Evolutionary conservation across 2,888 invertebrate genomes (phyloP).

Genomic region (Diarsia mendica): DNA sequence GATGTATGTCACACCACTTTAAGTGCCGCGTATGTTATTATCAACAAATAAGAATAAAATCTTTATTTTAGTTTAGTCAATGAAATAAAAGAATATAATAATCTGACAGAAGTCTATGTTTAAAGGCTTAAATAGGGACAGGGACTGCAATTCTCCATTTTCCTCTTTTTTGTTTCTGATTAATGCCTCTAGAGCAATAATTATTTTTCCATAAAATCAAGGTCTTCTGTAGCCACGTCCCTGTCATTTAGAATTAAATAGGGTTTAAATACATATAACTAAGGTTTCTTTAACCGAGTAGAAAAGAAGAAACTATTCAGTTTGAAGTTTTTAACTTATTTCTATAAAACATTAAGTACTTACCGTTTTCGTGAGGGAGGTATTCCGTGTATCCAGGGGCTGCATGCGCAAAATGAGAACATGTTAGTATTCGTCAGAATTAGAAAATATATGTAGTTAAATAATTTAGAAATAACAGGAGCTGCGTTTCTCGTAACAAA

Average conservation of each 20-base stretch:
- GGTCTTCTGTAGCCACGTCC: too few relatives aligned
- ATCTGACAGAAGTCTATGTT: not conserved
- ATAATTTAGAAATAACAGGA: too few relatives aligned
- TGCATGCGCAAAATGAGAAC: slow-evolving; percentile 20
- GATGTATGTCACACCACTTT: too few relatives aligned
- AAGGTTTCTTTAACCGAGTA: too few relatives aligned
- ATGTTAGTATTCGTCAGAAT: slow-evolving; percentile 14
- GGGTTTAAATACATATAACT: not conserved
- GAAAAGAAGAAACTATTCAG: not conserved
- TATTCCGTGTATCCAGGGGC: slow-evolving; percentile 5
- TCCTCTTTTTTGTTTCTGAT: too few relatives aligned
- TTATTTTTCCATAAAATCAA: too few relatives aligned
- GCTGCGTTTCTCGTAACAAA: too few relatives aligned
- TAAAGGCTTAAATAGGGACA: not conserved
- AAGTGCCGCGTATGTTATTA: not conserved
- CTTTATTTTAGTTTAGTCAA: not conserved
- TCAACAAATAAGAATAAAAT: not conserved
- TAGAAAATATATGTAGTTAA: not conserved
- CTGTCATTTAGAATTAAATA: not conserved
- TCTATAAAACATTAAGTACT: not conserved
- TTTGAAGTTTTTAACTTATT: not conserved
- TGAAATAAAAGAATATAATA: not conserved
- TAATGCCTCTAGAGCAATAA: too few relatives aligned
- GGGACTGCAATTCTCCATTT: too few relatives aligned
- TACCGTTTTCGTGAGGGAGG: not conserved